Evolutionary conservation across 2,888 invertebrate species (phyloP), one percentile per base, ranked within the genome.

Genomic region (Lasioglossum vierecki): DNA sequence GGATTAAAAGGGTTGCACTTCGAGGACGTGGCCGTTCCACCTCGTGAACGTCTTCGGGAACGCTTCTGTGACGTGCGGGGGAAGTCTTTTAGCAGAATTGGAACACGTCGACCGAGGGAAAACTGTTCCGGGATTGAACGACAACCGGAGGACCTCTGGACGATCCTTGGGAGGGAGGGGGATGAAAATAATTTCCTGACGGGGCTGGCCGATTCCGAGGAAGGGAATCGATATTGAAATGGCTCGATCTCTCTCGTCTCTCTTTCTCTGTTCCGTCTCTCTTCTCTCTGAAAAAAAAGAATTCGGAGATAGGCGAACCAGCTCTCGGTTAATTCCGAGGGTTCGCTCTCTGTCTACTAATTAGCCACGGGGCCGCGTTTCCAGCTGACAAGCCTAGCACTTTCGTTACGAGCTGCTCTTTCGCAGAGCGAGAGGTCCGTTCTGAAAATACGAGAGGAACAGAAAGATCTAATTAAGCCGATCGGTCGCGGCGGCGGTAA

Each of bases 1-100:
- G 87, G 86, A 85, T 86, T 87, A 86, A 91, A 93, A 93, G 91
- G 90, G 92, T 92, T 91, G 84, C 76, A 76, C 76, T 46, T 72
- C 22, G 82, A 73, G 73, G 26, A 63, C 63, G 63, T 63, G 30
- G 30, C 63, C 63, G 63, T 63, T 63, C 30, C 82, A 71, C 76
- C 26, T 9, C 35, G 39, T 0, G 63, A 73, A 35, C 46, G 68
- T 68, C 68, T 68, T 68, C 46, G 44, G 39, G 60, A 77, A 68
- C 15, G 22, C 49, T 35, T 35, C 22, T 6, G 22, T 2, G 15
- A 9, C 9, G 26, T 3, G 30, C 8, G 15, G 78, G 63, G 63
- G 63, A 68, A 82, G 71, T 76, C 72, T 85, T 76, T 85, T 76
- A 85, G 39, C 80, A 57, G 66, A 85, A 85, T 85, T 85, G 84